Base-by-base conservation (phyloP, 2,888 invertebrate species). In the Agelastica alni region DNA sequence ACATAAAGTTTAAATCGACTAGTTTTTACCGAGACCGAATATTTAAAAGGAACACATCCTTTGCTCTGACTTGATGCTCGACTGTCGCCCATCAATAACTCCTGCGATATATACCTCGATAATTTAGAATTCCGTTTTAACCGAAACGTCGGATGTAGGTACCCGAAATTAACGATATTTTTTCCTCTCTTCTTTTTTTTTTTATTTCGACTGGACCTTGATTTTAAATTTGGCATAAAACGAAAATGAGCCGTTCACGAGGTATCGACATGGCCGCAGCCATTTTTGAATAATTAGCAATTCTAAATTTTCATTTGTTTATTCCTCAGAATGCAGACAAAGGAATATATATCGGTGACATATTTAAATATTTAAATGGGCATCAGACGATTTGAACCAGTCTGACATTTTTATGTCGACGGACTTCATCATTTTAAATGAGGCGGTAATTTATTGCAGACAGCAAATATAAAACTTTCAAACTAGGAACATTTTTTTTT, bases 41-140 rank as follows among this genome's bases (percentile, higher is more conserved):
- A 51, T 51, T 30, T 56, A 60, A 64, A 66, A 66, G 59, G 51
- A 44, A 48, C 49, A 51, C 49, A 42, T 44, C 51, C 34, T 53
- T 53, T 42, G 39, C 65, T 72, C 73, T 73, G 74, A n/a, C n/a
- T 73, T 68, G 71, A 71, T 71, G 71, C 70, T 65, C 53, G 68
- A 66, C 71, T 75, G 75, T 75, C 75, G 72, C 65, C 65, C 74
- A 75, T 75, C 75, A 75, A 75, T 75, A 74, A 74, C 71, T n/a
- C n/a, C n/a, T n/a, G n/a, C n/a, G n/a, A n/a, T n/a, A n/a, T n/a
- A 67, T 68, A 60, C 64, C 14, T 56, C 61, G 51, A 63, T 62
- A 61, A 64, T 62, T 67, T 67, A 55, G 60, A 61, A 67, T 66
- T 64, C 65, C 62, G 58, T 47, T 60, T 61, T 56, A 41, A 47